Evolutionary conservation across 2,113 vertebrate genomes (phyloP).

Genomic region (Nerophis lumbriciformis): DNA sequence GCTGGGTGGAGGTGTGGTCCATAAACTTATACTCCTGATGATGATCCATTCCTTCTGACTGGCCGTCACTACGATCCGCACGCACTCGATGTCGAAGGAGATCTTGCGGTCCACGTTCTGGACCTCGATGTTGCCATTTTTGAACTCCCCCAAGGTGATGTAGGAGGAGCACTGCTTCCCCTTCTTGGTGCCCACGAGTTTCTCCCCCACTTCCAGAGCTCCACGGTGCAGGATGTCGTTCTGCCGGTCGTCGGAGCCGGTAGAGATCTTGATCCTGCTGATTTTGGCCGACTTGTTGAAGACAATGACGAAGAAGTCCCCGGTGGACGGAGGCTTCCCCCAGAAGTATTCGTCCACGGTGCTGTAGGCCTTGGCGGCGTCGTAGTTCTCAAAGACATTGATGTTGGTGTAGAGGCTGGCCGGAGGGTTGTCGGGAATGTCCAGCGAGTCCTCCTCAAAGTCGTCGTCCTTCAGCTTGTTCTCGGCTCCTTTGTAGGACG

Average conservation of each 20-base stretch:
- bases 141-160: constrained; percentile 89
- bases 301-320: constrained; percentile 87
- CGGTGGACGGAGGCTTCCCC: constrained; percentile 88
- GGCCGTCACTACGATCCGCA: constrained; percentile 89
- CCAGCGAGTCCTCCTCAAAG: constrained; percentile 93
- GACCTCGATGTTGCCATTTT: constrained; percentile 90
- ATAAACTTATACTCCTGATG: constrained; percentile 91
- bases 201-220: constrained; percentile 89
- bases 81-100: constrained; percentile 88
- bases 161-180: constrained; percentile 85
- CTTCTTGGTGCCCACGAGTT: constrained; percentile 78
- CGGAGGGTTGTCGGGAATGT: constrained; percentile 95
- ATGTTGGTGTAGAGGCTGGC: constrained; percentile 90
- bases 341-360: constrained; percentile 95
- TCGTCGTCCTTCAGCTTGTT: constrained; percentile 98
- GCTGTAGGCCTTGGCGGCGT: constrained; percentile 91
- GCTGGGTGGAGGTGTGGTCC: constrained; percentile 83
- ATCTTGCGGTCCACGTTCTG: constrained; percentile 89
- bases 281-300: constrained; percentile 89
- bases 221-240: constrained; percentile 93
- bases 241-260: constrained; percentile 91
- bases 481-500: constrained; percentile 92
- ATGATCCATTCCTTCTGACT: constrained; percentile 97
- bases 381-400: constrained; percentile 95
- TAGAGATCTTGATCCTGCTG: constrained; percentile 88